These are phyloP conservation scores for Uloborus plumipes DNA, from an alignment of 2,888 invertebrate species.

Conservation along the genomic window DNA sequence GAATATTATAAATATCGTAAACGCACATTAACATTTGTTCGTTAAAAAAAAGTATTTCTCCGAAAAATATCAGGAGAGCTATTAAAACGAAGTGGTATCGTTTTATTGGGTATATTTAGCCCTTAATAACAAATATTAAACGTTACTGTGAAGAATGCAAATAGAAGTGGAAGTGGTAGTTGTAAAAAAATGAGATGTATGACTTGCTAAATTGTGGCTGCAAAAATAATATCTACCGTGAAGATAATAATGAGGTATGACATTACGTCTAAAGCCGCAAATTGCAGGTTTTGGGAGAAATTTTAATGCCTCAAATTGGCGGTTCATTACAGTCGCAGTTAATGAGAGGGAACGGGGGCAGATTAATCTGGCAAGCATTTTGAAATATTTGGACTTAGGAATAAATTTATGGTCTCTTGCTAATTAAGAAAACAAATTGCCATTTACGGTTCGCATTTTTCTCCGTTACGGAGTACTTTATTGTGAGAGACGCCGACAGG, in stretches of 20 bases:
- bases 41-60: not conserved
- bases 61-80: constrained; percentile 23
- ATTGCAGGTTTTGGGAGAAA: constrained; percentile 54
- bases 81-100: constrained; percentile 18
- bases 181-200: constrained; percentile 17
- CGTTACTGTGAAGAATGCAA: constrained; percentile 1
- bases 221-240: constrained; percentile 39
- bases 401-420: constrained; percentile 43
- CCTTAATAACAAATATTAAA: constrained; percentile 53
- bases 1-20: no score
- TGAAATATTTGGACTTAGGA: constrained; percentile 42
- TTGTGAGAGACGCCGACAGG: constrained; percentile 2
- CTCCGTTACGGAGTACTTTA: constrained; percentile 5
- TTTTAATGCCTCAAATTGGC: constrained; percentile 56
- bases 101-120: constrained; percentile 34
- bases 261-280: constrained; percentile 58
- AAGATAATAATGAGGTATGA: constrained; percentile 38
- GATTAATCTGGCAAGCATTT: constrained; percentile 53
- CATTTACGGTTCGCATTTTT: constrained; percentile 42
- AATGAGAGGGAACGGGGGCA: constrained; percentile 38
- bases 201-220: constrained; percentile 23
- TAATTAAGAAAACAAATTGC: constrained; percentile 56
- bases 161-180: not conserved
- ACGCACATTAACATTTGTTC: no score
- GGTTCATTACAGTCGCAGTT: constrained; percentile 38